phyloP scores from a whole-genome alignment of 2,113 vertebrate genomes.

The Ibidorhyncha struthersii region DNA sequence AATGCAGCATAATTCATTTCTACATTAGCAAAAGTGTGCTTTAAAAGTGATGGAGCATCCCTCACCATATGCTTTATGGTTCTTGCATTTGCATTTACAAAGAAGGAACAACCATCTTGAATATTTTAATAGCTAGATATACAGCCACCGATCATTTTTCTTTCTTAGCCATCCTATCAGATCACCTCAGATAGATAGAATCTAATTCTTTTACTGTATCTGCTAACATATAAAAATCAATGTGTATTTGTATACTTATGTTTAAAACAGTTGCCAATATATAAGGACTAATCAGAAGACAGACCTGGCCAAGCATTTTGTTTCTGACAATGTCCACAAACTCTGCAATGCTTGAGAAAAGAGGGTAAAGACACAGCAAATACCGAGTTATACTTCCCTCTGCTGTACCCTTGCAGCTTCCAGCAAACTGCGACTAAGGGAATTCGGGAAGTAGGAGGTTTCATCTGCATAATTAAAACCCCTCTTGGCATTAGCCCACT shows the following conservation, averaged over 20 bases:
- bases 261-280: background rate
- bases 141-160: background rate
- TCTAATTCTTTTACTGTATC: background rate
- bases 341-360: background rate
- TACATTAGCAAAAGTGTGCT: background rate
- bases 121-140: background rate
- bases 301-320: background rate
- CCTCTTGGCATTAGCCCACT: background rate
- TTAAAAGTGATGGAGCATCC: constrained; percentile 12
- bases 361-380: background rate
- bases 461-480: background rate
- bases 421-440: background rate
- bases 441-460: background rate
- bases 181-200: background rate
- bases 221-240: background rate
- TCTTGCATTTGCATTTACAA: constrained; percentile 31
- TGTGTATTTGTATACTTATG: background rate
- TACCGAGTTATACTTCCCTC: constrained; percentile 27
- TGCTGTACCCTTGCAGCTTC: background rate
- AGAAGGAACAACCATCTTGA: background rate
- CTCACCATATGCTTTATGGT: constrained; percentile 37
- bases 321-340: background rate
- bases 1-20: constrained; percentile 21
- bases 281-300: background rate
- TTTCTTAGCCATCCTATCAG: background rate